A percentile compares a stretch with the other conserved stretches of the same genome.
phyloP scores from a whole-genome alignment of 2,888 invertebrate genomes.

The Galerucella pusilla region DNA sequence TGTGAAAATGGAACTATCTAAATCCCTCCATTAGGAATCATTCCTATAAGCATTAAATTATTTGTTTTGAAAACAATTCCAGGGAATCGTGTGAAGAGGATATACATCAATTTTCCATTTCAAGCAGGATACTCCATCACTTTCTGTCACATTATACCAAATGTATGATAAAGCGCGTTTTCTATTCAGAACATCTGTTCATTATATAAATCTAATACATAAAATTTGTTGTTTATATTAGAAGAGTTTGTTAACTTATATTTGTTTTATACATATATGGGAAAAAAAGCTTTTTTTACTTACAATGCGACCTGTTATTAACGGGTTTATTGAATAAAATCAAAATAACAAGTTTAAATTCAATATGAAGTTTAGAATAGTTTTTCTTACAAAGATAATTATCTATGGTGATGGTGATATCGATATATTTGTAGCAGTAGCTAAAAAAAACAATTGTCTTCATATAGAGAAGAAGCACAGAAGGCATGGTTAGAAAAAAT shows the following conservation, averaged over 20 bases:
- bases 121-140: constrained; percentile 53
- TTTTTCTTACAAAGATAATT: too few relatives aligned
- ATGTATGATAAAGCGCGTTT: constrained; percentile 56
- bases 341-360: too few relatives aligned
- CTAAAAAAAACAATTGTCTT: too few relatives aligned
- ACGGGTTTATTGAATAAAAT: too few relatives aligned
- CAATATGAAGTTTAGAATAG: too few relatives aligned
- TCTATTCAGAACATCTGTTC: constrained; percentile 56
- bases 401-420: too few relatives aligned
- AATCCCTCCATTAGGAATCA: constrained; percentile 44
- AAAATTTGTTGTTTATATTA: constrained; percentile 44
- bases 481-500: too few relatives aligned
- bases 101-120: constrained; percentile 58
- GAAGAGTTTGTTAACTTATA: constrained; percentile 14
- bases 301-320: too few relatives aligned
- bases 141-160: constrained; percentile 55
- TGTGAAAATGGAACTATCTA: constrained; percentile 39
- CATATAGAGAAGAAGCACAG: too few relatives aligned
- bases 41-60: constrained; percentile 37
- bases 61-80: constrained; percentile 48
- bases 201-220: constrained; percentile 51
- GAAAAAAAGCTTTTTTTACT: too few relatives aligned
- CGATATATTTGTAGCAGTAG: too few relatives aligned
- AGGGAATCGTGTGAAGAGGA: constrained; percentile 49
- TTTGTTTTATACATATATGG: not conserved